Percentiles rank a stretch among this genome's conserved stretches.
Conservation (phyloP, 2,113 vertebrate genomes). For the Neodon shergylaensis region DNA sequence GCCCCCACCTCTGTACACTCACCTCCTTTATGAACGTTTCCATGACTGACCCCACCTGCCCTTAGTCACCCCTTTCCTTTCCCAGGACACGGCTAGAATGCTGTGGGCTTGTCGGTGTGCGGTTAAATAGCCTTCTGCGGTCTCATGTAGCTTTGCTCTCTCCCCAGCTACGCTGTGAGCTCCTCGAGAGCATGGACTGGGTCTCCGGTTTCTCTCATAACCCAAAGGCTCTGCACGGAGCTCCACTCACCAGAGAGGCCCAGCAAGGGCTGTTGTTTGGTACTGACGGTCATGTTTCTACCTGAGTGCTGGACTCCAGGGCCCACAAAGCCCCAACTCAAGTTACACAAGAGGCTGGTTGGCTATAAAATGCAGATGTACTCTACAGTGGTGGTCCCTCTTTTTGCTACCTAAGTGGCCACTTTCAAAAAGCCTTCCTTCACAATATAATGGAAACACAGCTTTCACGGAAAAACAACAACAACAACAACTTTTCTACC, state of each 20-base stretch:
- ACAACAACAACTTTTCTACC: neutral
- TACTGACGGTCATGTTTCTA: slow-evolving; percentile 80
- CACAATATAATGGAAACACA: neutral
- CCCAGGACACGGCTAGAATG: neutral
- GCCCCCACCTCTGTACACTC: slow-evolving; percentile 62
- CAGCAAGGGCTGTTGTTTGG: slow-evolving; percentile 62
- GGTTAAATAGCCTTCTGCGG: slow-evolving; percentile 44
- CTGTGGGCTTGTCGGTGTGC: slow-evolving; percentile 18
- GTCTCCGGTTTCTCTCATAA: slow-evolving; percentile 74
- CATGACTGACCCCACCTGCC: slow-evolving; percentile 76
- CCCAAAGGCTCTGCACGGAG: neutral
- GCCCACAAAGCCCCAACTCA: slow-evolving; percentile 70
- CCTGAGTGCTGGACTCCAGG: slow-evolving; percentile 66
- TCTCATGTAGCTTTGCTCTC: slow-evolving; percentile 57
- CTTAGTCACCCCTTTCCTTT: slow-evolving; percentile 60
- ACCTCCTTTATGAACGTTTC: slow-evolving; percentile 81
- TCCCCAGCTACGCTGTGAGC: neutral
- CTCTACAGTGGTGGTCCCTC: neutral
- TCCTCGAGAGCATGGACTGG: slow-evolving; percentile 38
- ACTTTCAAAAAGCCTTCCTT: slow-evolving; percentile 23
- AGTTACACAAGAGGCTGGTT: slow-evolving; percentile 71
- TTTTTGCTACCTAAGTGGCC: neutral
- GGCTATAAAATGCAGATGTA: slow-evolving; percentile 44
- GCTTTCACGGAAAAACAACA: neutral
- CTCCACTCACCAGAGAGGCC: slow-evolving; percentile 57